Conservation (phyloP, 1,140 invertebrate species). For the Goniozus legneri region DNA sequence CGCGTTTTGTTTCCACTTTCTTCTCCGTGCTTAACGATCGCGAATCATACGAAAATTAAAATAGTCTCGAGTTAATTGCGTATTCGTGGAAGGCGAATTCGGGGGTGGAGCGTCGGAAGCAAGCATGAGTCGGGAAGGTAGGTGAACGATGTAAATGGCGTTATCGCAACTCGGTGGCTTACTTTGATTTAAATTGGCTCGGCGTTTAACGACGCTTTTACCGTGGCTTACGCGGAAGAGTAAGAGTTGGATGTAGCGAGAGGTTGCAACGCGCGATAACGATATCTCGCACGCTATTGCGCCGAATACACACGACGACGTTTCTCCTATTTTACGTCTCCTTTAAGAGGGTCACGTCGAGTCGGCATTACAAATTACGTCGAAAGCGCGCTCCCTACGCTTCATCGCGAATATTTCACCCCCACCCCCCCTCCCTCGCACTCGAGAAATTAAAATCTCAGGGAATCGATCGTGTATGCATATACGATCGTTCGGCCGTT, state of each 20-base stretch:
- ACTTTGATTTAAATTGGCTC: slow-evolving; percentile 22
- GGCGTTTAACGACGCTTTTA: slow-evolving; percentile 21
- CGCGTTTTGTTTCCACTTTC: no score
- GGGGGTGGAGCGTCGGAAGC: not conserved
- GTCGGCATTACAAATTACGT: slow-evolving; percentile 11
- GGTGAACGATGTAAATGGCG: not conserved
- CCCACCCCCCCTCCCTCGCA: no score
- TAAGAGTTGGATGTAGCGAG: no score
- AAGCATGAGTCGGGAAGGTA: not conserved
- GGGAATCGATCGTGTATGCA: no score
- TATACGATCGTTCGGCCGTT: no score
- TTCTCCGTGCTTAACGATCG: no score
- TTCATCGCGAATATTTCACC: no score
- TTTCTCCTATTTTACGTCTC: slow-evolving; percentile 7
- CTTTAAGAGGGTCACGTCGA: not conserved
- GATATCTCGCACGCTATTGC: not conserved
- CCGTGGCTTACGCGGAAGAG: slow-evolving; percentile 4
- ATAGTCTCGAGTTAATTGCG: no score
- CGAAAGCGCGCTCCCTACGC: not conserved
- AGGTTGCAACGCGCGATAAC: not conserved
- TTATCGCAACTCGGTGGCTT: slow-evolving; percentile 14
- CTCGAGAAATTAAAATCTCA: no score
- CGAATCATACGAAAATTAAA: no score
- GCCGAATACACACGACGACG: not conserved
- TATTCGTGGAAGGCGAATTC: no score